Percentiles rank a stretch among this genome's conserved stretches.
These are phyloP conservation scores for Pectinophora gossypiella DNA, from an alignment of 1,140 invertebrate genomes.

Conservation along the genomic window DNA sequence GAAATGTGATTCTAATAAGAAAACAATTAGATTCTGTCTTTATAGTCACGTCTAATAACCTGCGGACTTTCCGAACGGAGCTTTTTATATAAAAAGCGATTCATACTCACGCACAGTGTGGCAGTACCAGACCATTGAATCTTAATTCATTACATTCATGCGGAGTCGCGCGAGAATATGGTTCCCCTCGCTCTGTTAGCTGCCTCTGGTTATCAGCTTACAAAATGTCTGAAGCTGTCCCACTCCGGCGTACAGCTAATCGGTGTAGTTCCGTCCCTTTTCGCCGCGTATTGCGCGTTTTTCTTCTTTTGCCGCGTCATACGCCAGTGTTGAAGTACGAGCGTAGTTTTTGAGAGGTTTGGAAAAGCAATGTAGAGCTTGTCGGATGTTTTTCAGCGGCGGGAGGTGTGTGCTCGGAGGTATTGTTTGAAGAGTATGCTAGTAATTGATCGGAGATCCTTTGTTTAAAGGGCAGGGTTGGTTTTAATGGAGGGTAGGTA, in stretches of 20 bases:
- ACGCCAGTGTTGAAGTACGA: conserved; percentile 57
- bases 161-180: conserved; percentile 69
- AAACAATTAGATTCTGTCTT: not conserved
- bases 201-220: conserved; percentile 72
- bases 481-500: conserved; percentile 51
- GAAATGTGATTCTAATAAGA: too few species aligned
- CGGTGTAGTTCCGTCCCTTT: conserved; percentile 53
- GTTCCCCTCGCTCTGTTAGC: conserved; percentile 68
- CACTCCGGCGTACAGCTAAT: conserved; percentile 48
- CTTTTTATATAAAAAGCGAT: conserved; percentile 47
- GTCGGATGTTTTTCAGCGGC: not conserved
- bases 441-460: conserved; percentile 61
- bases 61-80: conserved; percentile 13
- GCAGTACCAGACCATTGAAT: conserved; percentile 58
- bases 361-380: conserved; percentile 10
- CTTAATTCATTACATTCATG: conserved; percentile 73
- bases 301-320: conserved; percentile 73
- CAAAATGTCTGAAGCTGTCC: conserved; percentile 66
- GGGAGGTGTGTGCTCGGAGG: not conserved
- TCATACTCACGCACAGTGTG: conserved; percentile 46
- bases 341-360: too few species aligned
- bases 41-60: not conserved
- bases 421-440: conserved; percentile 39
- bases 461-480: conserved; percentile 57
- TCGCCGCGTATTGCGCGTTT: conserved; percentile 68